These are phyloP conservation scores for Bagarius yarrelli DNA, from an alignment of 2,113 vertebrate species.

Conservation along the genomic window DNA sequence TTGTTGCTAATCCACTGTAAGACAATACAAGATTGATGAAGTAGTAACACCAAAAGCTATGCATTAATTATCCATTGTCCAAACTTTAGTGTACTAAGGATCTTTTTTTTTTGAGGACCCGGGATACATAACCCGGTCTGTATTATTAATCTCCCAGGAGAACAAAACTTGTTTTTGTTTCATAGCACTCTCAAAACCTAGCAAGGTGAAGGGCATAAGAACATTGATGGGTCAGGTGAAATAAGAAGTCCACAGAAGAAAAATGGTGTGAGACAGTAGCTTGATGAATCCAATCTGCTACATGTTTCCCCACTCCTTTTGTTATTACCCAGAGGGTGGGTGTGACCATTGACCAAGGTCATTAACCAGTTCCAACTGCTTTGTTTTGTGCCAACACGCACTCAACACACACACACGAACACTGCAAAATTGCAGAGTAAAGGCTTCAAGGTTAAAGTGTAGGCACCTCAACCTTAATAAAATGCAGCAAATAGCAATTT, in stretches of 20 bases:
- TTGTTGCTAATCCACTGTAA: constrained; percentile 15
- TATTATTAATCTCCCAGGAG: background rate
- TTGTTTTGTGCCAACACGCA: constrained; percentile 20
- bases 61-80: constrained; percentile 14
- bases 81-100: background rate
- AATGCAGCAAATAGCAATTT: constrained; percentile 49
- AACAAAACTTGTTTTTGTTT: background rate
- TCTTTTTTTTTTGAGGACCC: constrained; percentile 10
- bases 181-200: background rate
- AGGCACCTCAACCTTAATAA: constrained; percentile 40
- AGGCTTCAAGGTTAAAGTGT: constrained; percentile 20
- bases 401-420: background rate
- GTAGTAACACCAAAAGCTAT: constrained; percentile 15
- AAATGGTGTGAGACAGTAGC: constrained; percentile 64
- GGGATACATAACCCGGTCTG: constrained; percentile 8
- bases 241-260: constrained; percentile 61
- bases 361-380: constrained; percentile 48
- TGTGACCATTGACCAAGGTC: constrained; percentile 60
- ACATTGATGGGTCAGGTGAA: constrained; percentile 60
- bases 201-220: constrained; percentile 52
- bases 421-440: constrained; percentile 25
- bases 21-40: constrained; percentile 28
- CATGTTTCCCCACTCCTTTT: constrained; percentile 42
- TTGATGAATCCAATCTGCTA: constrained; percentile 65
- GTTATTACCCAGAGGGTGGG: constrained; percentile 56